Percentiles rank a stretch among this genome's conserved stretches.
These are phyloP conservation scores for Sebastes matsubarae DNA, from an alignment of 2,797 vertebrate genomes.

Conservation along the genomic window DNA sequence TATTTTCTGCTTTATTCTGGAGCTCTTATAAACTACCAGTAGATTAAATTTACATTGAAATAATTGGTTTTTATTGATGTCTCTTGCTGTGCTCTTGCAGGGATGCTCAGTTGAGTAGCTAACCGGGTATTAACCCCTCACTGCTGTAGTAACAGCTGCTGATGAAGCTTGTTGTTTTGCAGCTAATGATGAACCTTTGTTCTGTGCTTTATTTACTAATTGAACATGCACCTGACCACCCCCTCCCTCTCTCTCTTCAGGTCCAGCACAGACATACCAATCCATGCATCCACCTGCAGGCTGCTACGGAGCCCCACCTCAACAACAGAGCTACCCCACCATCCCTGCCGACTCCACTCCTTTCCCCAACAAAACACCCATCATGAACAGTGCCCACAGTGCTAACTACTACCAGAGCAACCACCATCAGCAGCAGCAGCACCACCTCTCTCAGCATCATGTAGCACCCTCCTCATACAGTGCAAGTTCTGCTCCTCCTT, in stretches of 20 bases:
- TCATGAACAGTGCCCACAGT: slow-evolving; percentile 81
- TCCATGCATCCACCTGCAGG: slow-evolving; percentile 81
- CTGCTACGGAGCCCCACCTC: slow-evolving; percentile 80
- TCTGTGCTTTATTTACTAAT: not conserved
- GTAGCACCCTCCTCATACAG: slow-evolving; percentile 71
- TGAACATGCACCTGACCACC: not conserved
- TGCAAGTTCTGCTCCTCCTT: slow-evolving; percentile 66
- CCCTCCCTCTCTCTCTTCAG: slow-evolving; percentile 71
- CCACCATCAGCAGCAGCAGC: slow-evolving; percentile 67
- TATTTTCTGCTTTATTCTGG: not conserved
- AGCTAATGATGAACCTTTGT: not conserved
- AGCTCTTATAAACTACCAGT: not conserved
- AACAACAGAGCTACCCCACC: slow-evolving; percentile 81
- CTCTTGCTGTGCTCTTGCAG: not conserved
- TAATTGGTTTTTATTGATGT: not conserved
- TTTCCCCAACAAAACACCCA: slow-evolving; percentile 85
- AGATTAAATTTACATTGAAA: not conserved
- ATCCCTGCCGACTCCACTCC: slow-evolving; percentile 82
- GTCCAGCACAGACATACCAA: slow-evolving; percentile 84
- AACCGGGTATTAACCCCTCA: not conserved
- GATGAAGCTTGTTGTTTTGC: slow-evolving; percentile 1
- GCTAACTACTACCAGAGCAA: slow-evolving; percentile 86
- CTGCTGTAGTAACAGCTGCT: slow-evolving; percentile 12
- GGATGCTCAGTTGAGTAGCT: not conserved
- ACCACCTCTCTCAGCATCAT: slow-evolving; percentile 73